Percentiles rank a stretch among this genome's conserved stretches.
phyloP scores from a whole-genome alignment of 2,113 vertebrate species.

The Ictalurus punctatus region DNA sequence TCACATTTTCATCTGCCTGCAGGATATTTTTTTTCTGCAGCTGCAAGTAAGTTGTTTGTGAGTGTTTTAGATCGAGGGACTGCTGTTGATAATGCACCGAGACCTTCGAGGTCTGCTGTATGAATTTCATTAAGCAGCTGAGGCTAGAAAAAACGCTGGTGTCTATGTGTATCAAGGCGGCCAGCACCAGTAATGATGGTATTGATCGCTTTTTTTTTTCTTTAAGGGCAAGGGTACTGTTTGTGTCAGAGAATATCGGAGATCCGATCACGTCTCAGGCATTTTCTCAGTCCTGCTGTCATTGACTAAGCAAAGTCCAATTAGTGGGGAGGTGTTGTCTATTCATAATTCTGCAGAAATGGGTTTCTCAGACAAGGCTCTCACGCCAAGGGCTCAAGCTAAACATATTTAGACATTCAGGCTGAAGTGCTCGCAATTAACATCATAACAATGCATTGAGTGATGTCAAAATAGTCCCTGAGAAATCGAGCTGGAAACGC shows the following conservation, averaged over 20 bases:
- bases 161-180: slow-evolving; percentile 5
- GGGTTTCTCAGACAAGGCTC: slow-evolving; percentile 41
- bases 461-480: slow-evolving; percentile 38
- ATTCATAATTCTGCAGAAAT: slow-evolving; percentile 48
- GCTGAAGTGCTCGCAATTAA: slow-evolving; percentile 38
- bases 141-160: background rate
- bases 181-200: slow-evolving; percentile 42
- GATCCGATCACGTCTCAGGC: slow-evolving; percentile 37
- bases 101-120: slow-evolving; percentile 15
- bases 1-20: background rate
- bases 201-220: slow-evolving; percentile 44
- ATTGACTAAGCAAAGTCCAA: slow-evolving; percentile 58
- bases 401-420: slow-evolving; percentile 31
- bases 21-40: background rate
- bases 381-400: background rate
- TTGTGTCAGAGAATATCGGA: slow-evolving; percentile 44
- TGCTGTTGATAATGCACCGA: background rate
- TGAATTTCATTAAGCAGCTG: slow-evolving; percentile 33
- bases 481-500: background rate
- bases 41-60: slow-evolving; percentile 10
- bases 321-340: slow-evolving; percentile 52
- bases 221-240: slow-evolving; percentile 35
- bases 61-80: background rate
- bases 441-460: slow-evolving; percentile 44
- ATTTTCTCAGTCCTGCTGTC: slow-evolving; percentile 46